Conservation (phyloP, 2,888 invertebrate species). For the Arctia plantaginis region DNA sequence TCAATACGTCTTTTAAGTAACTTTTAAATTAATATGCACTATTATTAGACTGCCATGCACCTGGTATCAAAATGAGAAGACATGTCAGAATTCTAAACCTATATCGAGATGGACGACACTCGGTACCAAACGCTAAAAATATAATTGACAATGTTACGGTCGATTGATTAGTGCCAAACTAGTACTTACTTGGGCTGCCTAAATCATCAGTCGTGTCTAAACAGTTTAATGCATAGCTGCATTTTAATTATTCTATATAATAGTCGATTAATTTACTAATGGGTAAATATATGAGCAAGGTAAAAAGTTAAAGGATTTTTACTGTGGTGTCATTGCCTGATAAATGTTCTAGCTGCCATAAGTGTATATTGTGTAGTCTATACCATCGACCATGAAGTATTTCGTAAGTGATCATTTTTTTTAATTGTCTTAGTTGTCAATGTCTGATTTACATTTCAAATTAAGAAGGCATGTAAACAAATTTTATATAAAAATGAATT, state of each 20-base stretch:
- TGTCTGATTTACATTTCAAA: background rate
- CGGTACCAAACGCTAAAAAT: constrained; percentile 35
- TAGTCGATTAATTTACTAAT: background rate
- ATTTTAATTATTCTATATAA: background rate
- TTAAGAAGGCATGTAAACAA: background rate
- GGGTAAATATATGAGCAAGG: constrained; percentile 26
- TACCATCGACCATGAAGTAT: constrained; percentile 12
- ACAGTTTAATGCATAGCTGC: background rate
- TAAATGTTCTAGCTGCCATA: constrained; percentile 12
- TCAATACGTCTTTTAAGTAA: background rate
- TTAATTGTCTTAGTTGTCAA: background rate
- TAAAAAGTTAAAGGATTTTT: constrained; percentile 9
- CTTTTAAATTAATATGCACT: background rate
- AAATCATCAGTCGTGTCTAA: constrained; percentile 37
- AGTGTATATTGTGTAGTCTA: constrained; percentile 9
- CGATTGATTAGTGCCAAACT: constrained; percentile 51
- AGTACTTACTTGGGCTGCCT: constrained; percentile 34
- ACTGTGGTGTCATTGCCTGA: constrained; percentile 7
- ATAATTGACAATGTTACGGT: constrained; percentile 39
- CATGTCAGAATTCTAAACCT: constrained; percentile 14
- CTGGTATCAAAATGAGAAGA: constrained; percentile 2
- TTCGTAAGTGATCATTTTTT: constrained; percentile 18
- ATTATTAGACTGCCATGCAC: background rate
- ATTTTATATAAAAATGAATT: background rate
- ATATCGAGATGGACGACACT: constrained; percentile 23